phyloP scores from a whole-genome alignment of 2,113 vertebrate species.

The Lynx canadensis region DNA sequence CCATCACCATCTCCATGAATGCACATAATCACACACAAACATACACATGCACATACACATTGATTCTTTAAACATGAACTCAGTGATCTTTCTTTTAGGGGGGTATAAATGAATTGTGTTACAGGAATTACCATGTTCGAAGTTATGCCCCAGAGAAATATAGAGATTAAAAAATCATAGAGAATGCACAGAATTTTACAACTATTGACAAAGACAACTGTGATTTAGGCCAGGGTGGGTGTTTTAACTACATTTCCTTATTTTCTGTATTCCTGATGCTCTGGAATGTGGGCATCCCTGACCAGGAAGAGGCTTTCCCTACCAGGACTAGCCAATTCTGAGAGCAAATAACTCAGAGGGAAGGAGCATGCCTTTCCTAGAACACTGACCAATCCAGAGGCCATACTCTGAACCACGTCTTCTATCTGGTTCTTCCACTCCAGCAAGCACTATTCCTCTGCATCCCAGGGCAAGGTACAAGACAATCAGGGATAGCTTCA shows the following conservation, averaged over 20 bases:
- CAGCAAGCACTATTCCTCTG: background rate
- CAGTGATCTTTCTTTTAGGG: background rate
- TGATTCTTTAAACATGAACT: conserved; percentile 35
- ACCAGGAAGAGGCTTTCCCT: background rate
- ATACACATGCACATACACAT: background rate
- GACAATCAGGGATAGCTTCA: too few species aligned
- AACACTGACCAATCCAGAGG: background rate
- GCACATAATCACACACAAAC: background rate
- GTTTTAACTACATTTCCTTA: background rate
- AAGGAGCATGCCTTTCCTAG: background rate
- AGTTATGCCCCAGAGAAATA: conserved; percentile 24
- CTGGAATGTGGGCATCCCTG: background rate
- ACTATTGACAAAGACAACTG: background rate
- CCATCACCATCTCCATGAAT: background rate
- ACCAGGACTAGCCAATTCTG: too few species aligned
- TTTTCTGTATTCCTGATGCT: background rate
- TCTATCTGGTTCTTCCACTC: background rate
- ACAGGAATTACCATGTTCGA: conserved; percentile 1
- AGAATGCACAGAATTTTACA: background rate
- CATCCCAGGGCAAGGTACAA: background rate
- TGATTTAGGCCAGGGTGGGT: background rate
- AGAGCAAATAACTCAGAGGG: background rate
- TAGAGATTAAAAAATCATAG: background rate
- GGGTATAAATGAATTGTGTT: background rate
- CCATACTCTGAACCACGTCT: background rate